Conservation (phyloP, 2,888 invertebrate species). For the Protonemura montana region DNA sequence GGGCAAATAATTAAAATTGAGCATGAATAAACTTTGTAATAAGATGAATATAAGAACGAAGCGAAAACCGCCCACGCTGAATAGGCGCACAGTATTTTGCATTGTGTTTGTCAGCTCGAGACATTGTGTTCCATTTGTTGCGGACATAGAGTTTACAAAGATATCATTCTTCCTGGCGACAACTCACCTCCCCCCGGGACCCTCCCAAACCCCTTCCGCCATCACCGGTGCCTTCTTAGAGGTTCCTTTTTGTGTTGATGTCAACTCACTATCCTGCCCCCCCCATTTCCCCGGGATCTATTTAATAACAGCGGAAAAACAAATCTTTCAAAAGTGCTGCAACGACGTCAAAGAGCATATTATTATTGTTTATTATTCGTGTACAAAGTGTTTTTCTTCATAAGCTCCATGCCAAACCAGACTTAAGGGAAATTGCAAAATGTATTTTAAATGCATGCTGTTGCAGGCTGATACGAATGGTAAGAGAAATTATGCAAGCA, state of each 20-base stretch:
- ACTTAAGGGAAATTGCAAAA: not conserved
- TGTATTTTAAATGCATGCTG: not conserved
- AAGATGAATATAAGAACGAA: not conserved
- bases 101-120: not conserved
- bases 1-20: not conserved
- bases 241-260: not conserved
- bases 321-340: not conserved
- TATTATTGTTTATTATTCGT: not conserved
- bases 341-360: not conserved
- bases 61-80: no score
- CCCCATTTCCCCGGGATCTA: not conserved
- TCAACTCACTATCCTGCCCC: not conserved
- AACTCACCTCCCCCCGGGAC: not conserved
- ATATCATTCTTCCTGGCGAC: not conserved
- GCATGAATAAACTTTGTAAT: conserved; percentile 7
- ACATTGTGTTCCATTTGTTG: not conserved
- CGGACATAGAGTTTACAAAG: conserved; percentile 1
- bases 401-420: not conserved
- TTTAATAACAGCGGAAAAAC: not conserved
- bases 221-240: not conserved
- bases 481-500: not conserved
- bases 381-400: not conserved
- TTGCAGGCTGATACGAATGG: not conserved
- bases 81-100: not conserved
- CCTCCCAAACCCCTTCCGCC: no score